Conservation (phyloP, 2,797 vertebrate species). For the Netta rufina region DNA sequence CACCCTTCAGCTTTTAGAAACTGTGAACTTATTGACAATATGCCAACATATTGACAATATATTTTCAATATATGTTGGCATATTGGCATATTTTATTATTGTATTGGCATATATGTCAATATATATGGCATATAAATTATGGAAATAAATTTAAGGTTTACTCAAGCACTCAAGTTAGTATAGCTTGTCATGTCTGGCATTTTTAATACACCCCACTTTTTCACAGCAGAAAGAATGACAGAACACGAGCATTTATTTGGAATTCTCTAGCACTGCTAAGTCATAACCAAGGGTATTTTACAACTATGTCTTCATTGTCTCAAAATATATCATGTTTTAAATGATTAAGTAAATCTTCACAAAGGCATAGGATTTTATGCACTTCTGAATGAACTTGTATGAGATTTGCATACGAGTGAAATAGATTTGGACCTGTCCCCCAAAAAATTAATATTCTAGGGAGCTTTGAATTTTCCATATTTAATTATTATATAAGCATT, state of each 20-base stretch:
- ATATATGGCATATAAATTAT: neutral
- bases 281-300: neutral
- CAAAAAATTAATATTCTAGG: conserved; percentile 33
- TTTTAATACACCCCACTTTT: neutral
- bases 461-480: conserved; percentile 54
- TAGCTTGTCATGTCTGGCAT: neutral
- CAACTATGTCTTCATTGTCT: neutral
- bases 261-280: neutral
- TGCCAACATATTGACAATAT: neutral
- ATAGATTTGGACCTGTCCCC: conserved; percentile 9
- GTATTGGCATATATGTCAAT: neutral
- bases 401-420: conserved; percentile 6
- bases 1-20: neutral
- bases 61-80: no score
- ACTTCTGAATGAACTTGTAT: neutral
- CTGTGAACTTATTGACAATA: neutral
- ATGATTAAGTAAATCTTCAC: neutral
- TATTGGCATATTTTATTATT: neutral
- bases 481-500: conserved; percentile 50
- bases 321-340: neutral
- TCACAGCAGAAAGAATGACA: neutral
- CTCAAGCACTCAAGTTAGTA: neutral
- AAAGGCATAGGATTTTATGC: neutral
- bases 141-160: neutral
- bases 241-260: neutral